Base-by-base conservation (phyloP, 2,888 invertebrate species). In the Liodrosophila aerea region DNA sequence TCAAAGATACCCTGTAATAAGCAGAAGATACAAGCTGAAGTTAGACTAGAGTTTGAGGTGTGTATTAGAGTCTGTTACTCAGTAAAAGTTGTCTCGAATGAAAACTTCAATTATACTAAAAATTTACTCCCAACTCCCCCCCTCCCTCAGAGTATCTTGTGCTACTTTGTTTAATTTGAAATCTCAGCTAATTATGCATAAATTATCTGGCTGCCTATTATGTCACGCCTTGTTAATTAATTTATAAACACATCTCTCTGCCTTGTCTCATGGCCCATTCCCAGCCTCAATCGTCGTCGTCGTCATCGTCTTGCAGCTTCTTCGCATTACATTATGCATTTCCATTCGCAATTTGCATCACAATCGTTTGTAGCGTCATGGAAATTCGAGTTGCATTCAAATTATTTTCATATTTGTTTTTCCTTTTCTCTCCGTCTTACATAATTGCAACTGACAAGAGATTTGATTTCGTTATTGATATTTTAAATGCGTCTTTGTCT, bases 211-310 rank as follows among this genome's bases (percentile, higher is more conserved):
- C 33, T 47, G 69, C 69, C 69, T 71, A 82, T 81, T 83, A 80
- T 82, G 70, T 82, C 81, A 77, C 72, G 69, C 75, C 81, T 81
- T 74, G 76, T 76, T 82, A 77, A 82, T 83, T 81, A 76, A 77
- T 74, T 76, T 74, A 57, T 66, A 62, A 68, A 66, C 54, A 59
- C 57, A 39, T 16, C 36, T 9, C 36, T 4, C 4, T 15, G 63
- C 57, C 54, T 45, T 40, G 39, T 49, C 63, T 9, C 9, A 13
- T 16, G 8, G 22, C 52, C 29, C 45, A 59, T 73, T 64, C 57
- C 64, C 67, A 73, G 40, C 22, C 30, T 30, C 30, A n/a, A 30
- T n/a, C n/a, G 7, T n/a, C 7, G 30, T 30, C 30, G 3, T 51
- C 47, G 37, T 49, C 49, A 58, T 68, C 53, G 54, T 53, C n/a